A percentile compares a stretch with the other conserved stretches of the same genome.
phyloP scores from a whole-genome alignment of 2,113 vertebrate species.

The Mohoua ochrocephala region DNA sequence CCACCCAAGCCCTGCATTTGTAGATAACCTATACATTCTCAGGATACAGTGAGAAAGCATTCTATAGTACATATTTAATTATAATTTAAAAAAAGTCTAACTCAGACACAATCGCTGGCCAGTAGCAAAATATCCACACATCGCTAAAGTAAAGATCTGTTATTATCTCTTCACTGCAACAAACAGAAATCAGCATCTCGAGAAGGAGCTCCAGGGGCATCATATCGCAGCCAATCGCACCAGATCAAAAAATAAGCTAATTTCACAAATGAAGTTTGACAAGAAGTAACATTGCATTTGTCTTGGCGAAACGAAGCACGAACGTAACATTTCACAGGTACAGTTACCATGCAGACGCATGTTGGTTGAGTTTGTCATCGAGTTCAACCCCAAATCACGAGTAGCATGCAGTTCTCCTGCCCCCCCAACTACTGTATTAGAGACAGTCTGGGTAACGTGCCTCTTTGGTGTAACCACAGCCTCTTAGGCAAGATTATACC shows the following conservation, averaged over 20 bases:
- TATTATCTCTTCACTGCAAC: constrained; percentile 27
- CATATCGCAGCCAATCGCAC: not conserved
- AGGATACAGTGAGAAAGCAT: constrained; percentile 56
- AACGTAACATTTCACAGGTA: constrained; percentile 59
- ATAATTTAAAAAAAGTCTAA: constrained; percentile 73
- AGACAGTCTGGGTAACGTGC: constrained; percentile 68
- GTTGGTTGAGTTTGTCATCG: constrained; percentile 62
- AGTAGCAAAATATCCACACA: constrained; percentile 70
- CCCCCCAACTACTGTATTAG: constrained; percentile 40
- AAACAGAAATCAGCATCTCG: constrained; percentile 24
- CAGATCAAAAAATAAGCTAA: constrained; percentile 36
- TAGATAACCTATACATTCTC: constrained; percentile 64
- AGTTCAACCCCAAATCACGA: constrained; percentile 52
- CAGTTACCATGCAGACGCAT: constrained; percentile 72
- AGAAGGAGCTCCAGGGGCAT: constrained; percentile 37
- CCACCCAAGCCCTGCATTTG: not conserved
- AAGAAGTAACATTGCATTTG: constrained; percentile 48
- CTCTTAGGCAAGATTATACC: constrained; percentile 65
- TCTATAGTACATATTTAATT: constrained; percentile 70
- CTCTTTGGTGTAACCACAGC: constrained; percentile 62
- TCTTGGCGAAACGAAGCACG: constrained; percentile 64
- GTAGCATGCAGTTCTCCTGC: constrained; percentile 72
- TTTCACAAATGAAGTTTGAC: constrained; percentile 56
- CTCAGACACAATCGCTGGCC: constrained; percentile 65
- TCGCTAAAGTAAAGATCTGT: constrained; percentile 59